Base-by-base conservation (phyloP, 1,140 invertebrate species). In the Leptopilina boulardi region DNA sequence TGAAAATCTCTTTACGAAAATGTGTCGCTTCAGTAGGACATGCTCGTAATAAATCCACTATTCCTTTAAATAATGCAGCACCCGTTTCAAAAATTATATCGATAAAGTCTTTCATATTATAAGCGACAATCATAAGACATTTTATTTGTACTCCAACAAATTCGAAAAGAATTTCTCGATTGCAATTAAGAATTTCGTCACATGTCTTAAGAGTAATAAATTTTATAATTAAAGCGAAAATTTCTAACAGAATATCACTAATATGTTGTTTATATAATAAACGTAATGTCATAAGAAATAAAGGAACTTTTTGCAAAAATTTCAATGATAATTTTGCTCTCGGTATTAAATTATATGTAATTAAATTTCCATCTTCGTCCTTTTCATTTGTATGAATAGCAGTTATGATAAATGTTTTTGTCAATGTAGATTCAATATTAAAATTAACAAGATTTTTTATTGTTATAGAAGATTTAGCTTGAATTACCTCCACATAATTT, bases 71-170 rank as follows among this genome's bases (percentile, higher is more conserved):
- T 92, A 99, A 95, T 82, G 95, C 93, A 70, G 92, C 89, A 3
- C 96, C 95, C 87, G 98, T 96, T 80, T 94, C 94, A 13, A 94
- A 93, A 26, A 96, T 97, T 6, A 95, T 94, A 72, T 98, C 97
- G 90, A 97, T 95, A 88, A 98, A 99, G 70, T 97, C 95, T 86
- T 96, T 93, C 38, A 99, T 97, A 75, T 99, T 98, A 86, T 99
- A 99, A 0, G 98, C 98, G 44, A 99, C 91, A 88, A 99, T 99
- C 0, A 97, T 98, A 2, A 99, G 88, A 0, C 97, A 98, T 89
- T 99, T 99, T 34, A 99, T 98, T 92, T 99, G 98, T 9, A 98
- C 98, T 4, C 97, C 97, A 94, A 99, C 98, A 87, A 99, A 99
- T 88, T 99, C 98, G 0, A 99, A 98, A 92, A 98, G 99, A 11